These are phyloP conservation scores for Lasiurus cinereus DNA, from an alignment of 2,113 vertebrate species.

Conservation along the genomic window DNA sequence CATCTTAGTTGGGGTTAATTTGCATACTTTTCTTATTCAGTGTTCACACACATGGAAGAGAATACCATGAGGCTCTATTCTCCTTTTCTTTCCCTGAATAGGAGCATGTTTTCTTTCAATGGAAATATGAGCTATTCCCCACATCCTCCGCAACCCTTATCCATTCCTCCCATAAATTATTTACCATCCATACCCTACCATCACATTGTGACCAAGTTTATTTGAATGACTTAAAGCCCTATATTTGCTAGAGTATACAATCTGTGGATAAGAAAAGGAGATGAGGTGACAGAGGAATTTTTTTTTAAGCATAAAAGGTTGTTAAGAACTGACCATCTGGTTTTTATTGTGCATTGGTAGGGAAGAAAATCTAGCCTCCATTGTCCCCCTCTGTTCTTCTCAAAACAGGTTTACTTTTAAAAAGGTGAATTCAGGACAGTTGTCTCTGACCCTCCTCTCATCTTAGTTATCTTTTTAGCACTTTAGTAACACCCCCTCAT, in stretches of 20 bases:
- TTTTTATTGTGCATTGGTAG: no score
- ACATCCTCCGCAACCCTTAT: background rate
- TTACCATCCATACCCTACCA: background rate
- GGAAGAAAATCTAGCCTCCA: no score
- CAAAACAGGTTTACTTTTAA: no score
- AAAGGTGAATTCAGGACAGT: no score
- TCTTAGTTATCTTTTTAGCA: no score
- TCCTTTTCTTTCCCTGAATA: background rate
- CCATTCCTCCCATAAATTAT: background rate
- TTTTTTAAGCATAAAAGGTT: no score
- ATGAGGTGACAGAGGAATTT: background rate
- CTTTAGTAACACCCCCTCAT: no score
- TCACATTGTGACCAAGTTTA: background rate
- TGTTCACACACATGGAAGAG: constrained; percentile 2
- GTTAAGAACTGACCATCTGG: no score
- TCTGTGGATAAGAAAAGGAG: background rate
- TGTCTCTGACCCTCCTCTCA: no score
- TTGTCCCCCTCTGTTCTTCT: no score
- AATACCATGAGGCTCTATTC: background rate
- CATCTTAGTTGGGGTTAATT: no score
- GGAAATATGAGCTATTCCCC: background rate
- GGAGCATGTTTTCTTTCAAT: background rate
- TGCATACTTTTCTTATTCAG: no score
- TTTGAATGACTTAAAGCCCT: background rate
- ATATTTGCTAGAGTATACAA: background rate